Conservation (phyloP, 2,113 vertebrate species). For the Strix uralensis region DNA sequence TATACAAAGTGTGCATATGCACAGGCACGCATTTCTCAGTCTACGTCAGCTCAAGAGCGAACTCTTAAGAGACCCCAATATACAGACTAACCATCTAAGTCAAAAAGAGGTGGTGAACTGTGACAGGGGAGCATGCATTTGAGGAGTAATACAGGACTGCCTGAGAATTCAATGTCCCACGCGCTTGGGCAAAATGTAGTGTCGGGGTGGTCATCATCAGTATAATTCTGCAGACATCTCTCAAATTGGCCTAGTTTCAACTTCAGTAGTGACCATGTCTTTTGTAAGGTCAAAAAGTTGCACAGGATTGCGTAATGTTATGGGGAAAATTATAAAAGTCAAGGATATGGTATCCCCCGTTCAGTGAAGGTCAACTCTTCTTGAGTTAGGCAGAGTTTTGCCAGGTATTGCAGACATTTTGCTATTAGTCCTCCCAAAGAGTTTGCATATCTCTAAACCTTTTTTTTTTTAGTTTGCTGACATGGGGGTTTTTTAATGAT, state of each 20-base stretch:
- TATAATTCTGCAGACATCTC: not conserved
- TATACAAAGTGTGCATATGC: too few relatives aligned
- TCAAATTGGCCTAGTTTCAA: not conserved
- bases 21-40: fast-evolving
- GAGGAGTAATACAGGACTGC: not conserved
- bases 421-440: not conserved
- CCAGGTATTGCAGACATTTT: not conserved
- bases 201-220: fast-evolving
- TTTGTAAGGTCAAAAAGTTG: not conserved
- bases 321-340: not conserved
- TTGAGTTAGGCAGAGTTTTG: not conserved
- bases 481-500: not conserved
- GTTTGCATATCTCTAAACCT: not conserved
- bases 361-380: not conserved
- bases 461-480: not conserved
- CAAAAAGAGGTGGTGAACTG: not conserved
- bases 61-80: not conserved
- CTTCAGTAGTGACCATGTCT: not conserved
- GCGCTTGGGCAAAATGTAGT: not conserved
- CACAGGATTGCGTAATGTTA: not conserved
- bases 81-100: not conserved
- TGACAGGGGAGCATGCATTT: not conserved
- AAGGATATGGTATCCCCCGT: not conserved
- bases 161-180: not conserved
- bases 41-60: not conserved